Evolutionary conservation across 1,140 invertebrate genomes (phyloP), one percentile per base, ranked within the genome.

Genomic region (Leptinotarsa texana): DNA sequence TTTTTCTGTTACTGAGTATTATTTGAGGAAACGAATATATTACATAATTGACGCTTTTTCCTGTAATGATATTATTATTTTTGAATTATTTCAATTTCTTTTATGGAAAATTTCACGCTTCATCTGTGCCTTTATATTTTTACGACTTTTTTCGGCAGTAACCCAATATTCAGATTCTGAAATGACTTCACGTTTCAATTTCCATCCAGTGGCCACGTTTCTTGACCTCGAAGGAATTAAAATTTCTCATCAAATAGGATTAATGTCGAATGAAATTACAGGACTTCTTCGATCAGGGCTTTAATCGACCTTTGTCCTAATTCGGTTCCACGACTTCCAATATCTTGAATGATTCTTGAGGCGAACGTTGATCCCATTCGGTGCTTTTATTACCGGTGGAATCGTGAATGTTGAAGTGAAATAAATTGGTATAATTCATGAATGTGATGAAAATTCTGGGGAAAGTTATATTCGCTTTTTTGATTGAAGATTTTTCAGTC

Each of bases 241-340:
- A 17, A 57, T 57, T 57, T 57, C 51, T 57, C 51, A 17, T 57
- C n/a, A 15, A 57, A 57, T 57, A 18, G n/a, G 51, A 57, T 57
- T 57, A 57, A 18, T 57, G 51, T 17, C 51, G 51, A 57, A 57
- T 15, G 51, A 57, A 57, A 57, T 17, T 57, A 18, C 51, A 57
- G n/a, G 51, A 57, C 51, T 57, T 57, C 51, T 57, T 57, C 51
- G 51, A 57, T 57, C n/a, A 57, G 51, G 15, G n/a, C 33, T 57
- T 57, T 15, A 57, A 57, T 57, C 51, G 51, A 57, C 13, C 51
- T 17, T 57, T 57, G 51, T 57, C n/a, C 51, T 57, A 57, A 57
- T 57, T 57, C 51, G 15, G 15, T 57, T 18, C 15, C n/a, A 17
- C 51, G 51, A 57, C 15, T 57, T 57, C n/a, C 51, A 57, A 18